A percentile compares a stretch with the other conserved stretches of the same genome.
Conservation (phyloP, 2,888 invertebrate species). For the Tethea ocularis region DNA sequence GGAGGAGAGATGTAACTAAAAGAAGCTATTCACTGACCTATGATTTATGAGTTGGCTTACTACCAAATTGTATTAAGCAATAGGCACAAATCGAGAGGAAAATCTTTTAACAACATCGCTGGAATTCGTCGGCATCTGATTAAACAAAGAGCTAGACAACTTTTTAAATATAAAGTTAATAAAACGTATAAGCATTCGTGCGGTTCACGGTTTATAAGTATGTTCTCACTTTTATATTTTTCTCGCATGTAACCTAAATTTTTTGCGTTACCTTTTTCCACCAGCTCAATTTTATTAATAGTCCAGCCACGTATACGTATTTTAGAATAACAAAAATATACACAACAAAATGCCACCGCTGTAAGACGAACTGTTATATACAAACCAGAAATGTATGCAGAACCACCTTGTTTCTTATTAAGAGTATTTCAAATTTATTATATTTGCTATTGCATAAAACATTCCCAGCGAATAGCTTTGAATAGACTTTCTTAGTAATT, state of each 20-base stretch:
- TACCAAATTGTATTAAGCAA: conserved; percentile 10
- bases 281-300: too few species aligned
- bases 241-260: too few species aligned
- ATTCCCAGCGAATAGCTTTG: conserved; percentile 1
- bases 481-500: conserved; percentile 15
- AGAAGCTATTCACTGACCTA: conserved; percentile 2
- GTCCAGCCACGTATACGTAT: too few species aligned
- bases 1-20: background rate
- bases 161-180: too few species aligned
- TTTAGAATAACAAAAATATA: too few species aligned
- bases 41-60: conserved; percentile 9
- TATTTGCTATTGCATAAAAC: conserved; percentile 4
- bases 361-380: background rate
- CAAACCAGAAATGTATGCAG: background rate
- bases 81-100: conserved; percentile 9
- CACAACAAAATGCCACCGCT: too few species aligned
- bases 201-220: too few species aligned
- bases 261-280: too few species aligned
- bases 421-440: background rate
- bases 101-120: background rate
- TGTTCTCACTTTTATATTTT: too few species aligned
- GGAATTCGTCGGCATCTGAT: background rate
- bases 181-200: too few species aligned
- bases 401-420: background rate
- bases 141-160: too few species aligned